phyloP scores from a whole-genome alignment of 2,888 invertebrate genomes.

The Polydesmus complanatus region DNA sequence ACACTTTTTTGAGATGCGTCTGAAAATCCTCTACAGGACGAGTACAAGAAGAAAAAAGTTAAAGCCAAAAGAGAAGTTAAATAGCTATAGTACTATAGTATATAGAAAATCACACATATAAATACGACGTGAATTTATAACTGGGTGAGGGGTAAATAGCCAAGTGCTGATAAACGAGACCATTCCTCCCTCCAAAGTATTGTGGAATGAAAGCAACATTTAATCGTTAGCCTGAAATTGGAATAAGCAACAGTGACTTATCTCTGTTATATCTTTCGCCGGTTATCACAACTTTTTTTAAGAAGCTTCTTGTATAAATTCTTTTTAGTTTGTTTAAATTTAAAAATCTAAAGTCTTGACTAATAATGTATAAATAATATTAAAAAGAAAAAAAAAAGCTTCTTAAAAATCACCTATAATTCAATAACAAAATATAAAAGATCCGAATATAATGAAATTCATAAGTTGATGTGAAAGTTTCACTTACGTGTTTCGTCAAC shows the following conservation, averaged over 20 bases:
- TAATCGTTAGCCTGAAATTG: background rate
- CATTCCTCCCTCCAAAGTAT: background rate
- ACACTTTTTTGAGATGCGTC: no score
- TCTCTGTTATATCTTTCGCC: no score
- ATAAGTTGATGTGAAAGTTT: background rate
- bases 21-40: no score
- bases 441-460: no score
- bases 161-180: background rate
- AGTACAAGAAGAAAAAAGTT: no score
- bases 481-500: conserved; percentile 1
- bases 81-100: no score
- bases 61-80: background rate
- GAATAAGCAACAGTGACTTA: background rate
- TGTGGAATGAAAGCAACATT: background rate
- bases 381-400: background rate
- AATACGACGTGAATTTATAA: background rate
- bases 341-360: no score
- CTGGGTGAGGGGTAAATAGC: background rate
- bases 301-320: no score
- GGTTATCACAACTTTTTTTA: no score
- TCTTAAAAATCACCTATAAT: no score
- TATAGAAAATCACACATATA: background rate
- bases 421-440: no score
- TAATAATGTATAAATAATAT: background rate
- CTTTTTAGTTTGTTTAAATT: no score